Conservation (phyloP, 2,888 invertebrate genomes). For the Drosophila bunnanda region DNA sequence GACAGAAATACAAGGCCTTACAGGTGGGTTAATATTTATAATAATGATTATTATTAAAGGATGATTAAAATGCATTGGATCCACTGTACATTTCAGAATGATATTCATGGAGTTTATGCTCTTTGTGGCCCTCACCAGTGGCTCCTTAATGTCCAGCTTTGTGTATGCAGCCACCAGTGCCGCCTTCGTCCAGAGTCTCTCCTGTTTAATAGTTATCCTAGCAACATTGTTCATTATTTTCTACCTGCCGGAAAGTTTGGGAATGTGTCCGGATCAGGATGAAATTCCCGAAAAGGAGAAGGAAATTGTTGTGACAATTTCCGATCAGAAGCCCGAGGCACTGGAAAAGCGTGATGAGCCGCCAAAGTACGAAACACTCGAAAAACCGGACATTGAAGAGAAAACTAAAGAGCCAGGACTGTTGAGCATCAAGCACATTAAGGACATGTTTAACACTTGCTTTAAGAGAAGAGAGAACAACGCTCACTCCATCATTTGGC, state of each 20-base stretch:
- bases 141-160: conserved; percentile 87
- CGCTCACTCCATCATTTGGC: conserved; percentile 81
- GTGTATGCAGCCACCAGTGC: conserved; percentile 85
- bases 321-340: conserved; percentile 11
- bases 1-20: conserved; percentile 87
- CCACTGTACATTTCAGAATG: conserved; percentile 87
- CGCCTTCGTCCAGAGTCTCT: conserved; percentile 76
- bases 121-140: conserved; percentile 87
- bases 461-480: conserved; percentile 78
- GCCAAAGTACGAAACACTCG: conserved; percentile 28
- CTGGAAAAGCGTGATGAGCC: conserved; percentile 28
- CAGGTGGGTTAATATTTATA: conserved; percentile 81
- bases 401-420: conserved; percentile 47
- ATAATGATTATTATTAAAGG: background rate
- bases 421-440: conserved; percentile 72
- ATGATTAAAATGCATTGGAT: background rate
- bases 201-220: conserved; percentile 59
- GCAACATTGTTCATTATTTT: conserved; percentile 73
- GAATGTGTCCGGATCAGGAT: conserved; percentile 48
- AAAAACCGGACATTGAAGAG: conserved; percentile 11
- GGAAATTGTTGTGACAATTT: conserved; percentile 22
- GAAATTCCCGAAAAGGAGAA: conserved; percentile 29
- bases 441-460: conserved; percentile 82
- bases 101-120: conserved; percentile 87
- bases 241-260: conserved; percentile 81